Evolutionary conservation across 1,140 invertebrate species (phyloP), one percentile per base, ranked within the genome.

Genomic region (Drosophila virilis): DNA sequence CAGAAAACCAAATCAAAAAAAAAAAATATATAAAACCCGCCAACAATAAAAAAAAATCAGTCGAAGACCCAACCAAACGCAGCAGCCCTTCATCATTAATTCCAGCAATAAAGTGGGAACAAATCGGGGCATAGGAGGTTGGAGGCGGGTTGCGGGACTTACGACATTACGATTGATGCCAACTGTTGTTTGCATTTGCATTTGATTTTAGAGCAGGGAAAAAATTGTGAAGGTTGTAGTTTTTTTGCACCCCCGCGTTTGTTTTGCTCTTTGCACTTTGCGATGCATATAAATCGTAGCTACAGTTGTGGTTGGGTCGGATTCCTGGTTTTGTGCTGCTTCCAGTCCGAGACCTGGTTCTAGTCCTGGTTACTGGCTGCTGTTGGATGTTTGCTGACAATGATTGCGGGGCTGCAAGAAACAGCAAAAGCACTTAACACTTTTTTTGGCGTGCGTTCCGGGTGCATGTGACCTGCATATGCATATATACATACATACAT

Each of bases 141-240:
- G 43, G n/a, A 10, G 65, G 38, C 15, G 40, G 28, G 35, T 9
- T 10, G 38, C 6, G 61, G 32, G 15, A 13, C 66, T 73, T 58
- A 37, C 77, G 59, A 83, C 77, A 77, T 85, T 80, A 65, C 77
- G 83, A 89, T 88, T 83, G 84, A 88, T 88, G 80, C 83, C 83
- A 88, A 88, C 84, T 83, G 84, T 83, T 83, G 83, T 83, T 88
- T 83, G 84, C 80, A 88, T 88, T 88, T 88, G 84, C 84, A 88
- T 88, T 88, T 88, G 83, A 89, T 84, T 88, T 80, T 80, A 77
- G 67, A 84, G 65, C 77, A 55, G 52, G 45, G 42, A 57, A 55
- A 57, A 64, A 64, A 64, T 62, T 57, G 72, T 70, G 62, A 69
- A 61, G 65, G 37, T 42, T 66, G 58, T 58, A 37, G 10, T 54